phyloP scores from a whole-genome alignment of 2,888 invertebrate genomes.

The Drosophila picticornis region DNA sequence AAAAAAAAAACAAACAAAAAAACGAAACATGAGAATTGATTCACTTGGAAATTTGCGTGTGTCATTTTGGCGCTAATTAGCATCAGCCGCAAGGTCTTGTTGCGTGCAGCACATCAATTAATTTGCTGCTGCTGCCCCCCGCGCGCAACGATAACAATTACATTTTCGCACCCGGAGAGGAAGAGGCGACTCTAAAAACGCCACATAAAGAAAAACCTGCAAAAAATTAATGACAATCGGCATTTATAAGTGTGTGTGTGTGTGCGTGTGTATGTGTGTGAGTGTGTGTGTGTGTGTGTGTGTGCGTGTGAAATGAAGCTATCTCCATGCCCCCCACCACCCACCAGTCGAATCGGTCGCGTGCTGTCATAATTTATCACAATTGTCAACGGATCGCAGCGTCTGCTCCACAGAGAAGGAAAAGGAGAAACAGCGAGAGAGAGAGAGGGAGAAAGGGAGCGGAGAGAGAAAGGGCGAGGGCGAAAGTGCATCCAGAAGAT shows the following conservation, averaged over 20 bases:
- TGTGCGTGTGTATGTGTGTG: constrained; percentile 13
- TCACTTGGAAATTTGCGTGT: constrained; percentile 55
- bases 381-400: constrained; percentile 61
- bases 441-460: neutral
- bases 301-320: constrained; percentile 5
- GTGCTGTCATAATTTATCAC: constrained; percentile 78
- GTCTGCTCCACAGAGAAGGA: neutral
- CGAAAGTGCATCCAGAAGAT: constrained; percentile 61
- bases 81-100: constrained; percentile 17
- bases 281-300: constrained; percentile 19
- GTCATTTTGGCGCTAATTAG: constrained; percentile 70
- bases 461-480: neutral
- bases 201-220: constrained; percentile 20
- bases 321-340: neutral
- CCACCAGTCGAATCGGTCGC: constrained; percentile 48
- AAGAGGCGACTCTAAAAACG: constrained; percentile 17
- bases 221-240: constrained; percentile 4
- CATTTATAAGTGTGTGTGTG: constrained; percentile 27
- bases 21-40: constrained; percentile 22
- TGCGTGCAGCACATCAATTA: constrained; percentile 74
- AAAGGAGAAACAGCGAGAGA: neutral
- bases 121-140: constrained; percentile 39
- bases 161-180: constrained; percentile 59
- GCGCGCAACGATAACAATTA: constrained; percentile 17
- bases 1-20: constrained; percentile 2